Percentiles rank a stretch among this genome's conserved stretches.
Conservation (phyloP, 92 coral and sea anemone species). For the Desmophyllum pertusum region DNA sequence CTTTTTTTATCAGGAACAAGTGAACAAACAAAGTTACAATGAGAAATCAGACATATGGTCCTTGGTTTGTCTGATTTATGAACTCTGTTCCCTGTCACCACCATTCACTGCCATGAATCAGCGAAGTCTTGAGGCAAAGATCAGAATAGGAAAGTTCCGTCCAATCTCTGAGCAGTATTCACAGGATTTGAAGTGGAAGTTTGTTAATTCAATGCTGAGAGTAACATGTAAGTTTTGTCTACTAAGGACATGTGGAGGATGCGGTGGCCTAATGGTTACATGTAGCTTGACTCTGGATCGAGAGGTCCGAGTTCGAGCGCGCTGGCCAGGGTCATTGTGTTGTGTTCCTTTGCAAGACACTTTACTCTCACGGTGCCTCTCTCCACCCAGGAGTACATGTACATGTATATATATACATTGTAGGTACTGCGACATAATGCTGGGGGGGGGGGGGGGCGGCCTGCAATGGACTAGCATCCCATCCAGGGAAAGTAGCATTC, state of each 20-base stretch:
- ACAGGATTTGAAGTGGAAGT: constrained; percentile 66
- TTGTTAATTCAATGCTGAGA: constrained; percentile 92
- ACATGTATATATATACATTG: too few species aligned
- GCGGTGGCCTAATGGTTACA: too few species aligned
- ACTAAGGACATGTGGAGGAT: background rate
- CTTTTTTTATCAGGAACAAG: constrained; percentile 78
- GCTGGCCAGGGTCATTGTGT: too few species aligned
- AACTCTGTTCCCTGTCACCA: constrained; percentile 88
- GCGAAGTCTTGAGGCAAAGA: constrained; percentile 87
- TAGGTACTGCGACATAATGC: too few species aligned
- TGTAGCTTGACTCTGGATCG: too few species aligned
- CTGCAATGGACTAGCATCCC: too few species aligned
- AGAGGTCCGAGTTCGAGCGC: too few species aligned
- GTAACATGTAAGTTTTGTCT: constrained; percentile 75
- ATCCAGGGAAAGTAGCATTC: too few species aligned
- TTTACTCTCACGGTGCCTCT: too few species aligned
- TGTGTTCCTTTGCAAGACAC: too few species aligned
- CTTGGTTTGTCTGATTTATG: constrained; percentile 92
- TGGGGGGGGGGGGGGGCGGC: too few species aligned
- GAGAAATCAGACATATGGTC: constrained; percentile 99
- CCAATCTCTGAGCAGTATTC: constrained; percentile 90
- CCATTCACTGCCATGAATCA: constrained; percentile 97
- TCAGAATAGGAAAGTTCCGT: constrained; percentile 84
- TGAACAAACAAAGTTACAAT: constrained; percentile 92
- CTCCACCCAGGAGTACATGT: too few species aligned